phyloP scores from a whole-genome alignment of 1,140 invertebrate species.

The Cylas formicarius region DNA sequence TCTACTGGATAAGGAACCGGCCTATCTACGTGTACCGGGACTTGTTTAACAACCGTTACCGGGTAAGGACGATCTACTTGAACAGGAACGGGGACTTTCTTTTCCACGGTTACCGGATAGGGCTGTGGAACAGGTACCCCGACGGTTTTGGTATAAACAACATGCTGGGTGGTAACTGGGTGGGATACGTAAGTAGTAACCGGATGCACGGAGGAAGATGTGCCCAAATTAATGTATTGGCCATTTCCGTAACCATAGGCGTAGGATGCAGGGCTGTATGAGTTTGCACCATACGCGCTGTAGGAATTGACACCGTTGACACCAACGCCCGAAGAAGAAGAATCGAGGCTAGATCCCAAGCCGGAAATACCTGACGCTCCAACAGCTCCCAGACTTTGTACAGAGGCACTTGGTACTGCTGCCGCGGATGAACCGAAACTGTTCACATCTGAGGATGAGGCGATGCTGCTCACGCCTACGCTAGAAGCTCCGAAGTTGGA shows the following conservation, averaged over 20 bases:
- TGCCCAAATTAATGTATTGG: neutral
- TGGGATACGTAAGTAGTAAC: neutral
- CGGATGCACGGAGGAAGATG: neutral
- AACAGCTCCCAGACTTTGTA: too few species aligned
- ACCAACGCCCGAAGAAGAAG: neutral
- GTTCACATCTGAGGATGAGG: too few species aligned
- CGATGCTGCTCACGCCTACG: neutral
- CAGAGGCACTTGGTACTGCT: too few species aligned
- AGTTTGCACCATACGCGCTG: too few species aligned
- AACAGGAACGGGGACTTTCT: constrained; percentile 7
- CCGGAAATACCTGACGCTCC: too few species aligned
- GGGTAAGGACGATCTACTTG: constrained; percentile 10
- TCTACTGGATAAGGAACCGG: constrained; percentile 17
- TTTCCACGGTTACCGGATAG: neutral
- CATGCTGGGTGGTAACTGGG: neutral
- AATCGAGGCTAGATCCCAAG: neutral
- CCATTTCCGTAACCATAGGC: neutral
- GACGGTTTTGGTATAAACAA: neutral
- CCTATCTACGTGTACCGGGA: constrained; percentile 17
- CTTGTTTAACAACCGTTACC: constrained; percentile 13
- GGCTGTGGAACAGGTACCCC: neutral
- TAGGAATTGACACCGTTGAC: neutral
- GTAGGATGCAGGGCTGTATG: too few species aligned
- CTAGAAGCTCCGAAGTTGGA: neutral
- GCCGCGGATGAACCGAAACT: too few species aligned